Conservation (phyloP, 2,888 invertebrate genomes). For the Exephanes ischioxanthus region DNA sequence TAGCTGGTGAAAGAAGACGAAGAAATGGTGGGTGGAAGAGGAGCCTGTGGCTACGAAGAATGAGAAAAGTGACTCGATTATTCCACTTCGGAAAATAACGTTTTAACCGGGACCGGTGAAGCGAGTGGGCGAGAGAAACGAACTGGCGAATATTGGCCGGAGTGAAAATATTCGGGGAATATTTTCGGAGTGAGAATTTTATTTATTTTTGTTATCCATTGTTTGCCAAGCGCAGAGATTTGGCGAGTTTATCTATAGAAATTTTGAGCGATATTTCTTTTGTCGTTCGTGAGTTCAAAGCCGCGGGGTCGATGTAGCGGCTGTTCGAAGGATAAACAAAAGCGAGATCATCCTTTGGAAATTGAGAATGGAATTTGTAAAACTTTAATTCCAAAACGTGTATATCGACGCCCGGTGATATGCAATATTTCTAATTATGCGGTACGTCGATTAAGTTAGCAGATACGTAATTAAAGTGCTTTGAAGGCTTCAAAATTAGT, state of each 20-base stretch:
- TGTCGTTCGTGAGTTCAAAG: neutral
- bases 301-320: neutral
- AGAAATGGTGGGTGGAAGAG: neutral
- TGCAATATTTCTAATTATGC: neutral
- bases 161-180: neutral
- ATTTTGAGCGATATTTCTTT: neutral
- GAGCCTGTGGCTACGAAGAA: constrained; percentile 16
- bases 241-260: neutral
- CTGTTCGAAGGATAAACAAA: neutral
- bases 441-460: neutral
- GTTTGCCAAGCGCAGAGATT: neutral
- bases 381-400: neutral
- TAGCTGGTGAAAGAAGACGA: neutral
- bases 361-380: neutral
- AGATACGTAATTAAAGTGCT: too few relatives aligned
- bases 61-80: constrained; percentile 29
- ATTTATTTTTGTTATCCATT: neutral
- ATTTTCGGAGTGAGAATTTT: neutral
- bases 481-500: too few relatives aligned
- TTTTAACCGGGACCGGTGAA: neutral
- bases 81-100: constrained; percentile 29
- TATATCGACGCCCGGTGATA: too few relatives aligned
- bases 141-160: neutral
- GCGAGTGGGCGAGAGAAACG: constrained; percentile 21
- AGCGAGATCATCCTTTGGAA: neutral